Conservation (phyloP, 2,888 invertebrate genomes). For the Plagiodera versicolora region DNA sequence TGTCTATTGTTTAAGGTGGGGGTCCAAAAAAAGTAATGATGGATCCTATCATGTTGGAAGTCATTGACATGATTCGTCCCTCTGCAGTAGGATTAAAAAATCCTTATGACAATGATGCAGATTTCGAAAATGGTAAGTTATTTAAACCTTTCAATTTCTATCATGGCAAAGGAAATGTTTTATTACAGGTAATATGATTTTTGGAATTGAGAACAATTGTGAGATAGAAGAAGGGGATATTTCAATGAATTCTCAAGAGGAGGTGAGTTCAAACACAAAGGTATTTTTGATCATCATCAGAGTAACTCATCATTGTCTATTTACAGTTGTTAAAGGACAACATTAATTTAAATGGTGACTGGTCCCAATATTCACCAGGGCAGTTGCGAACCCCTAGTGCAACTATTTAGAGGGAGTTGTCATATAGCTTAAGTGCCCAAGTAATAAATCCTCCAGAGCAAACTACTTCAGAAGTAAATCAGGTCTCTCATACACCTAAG, state of each 20-base stretch:
- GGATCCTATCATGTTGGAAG: neutral
- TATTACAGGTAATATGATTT: too few species aligned
- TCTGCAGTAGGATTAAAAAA: neutral
- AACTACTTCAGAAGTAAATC: neutral
- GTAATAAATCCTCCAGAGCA: neutral
- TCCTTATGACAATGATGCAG: neutral
- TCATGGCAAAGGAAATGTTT: too few species aligned
- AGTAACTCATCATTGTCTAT: neutral
- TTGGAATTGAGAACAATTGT: too few species aligned
- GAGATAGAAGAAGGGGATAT: too few species aligned
- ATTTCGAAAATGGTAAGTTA: neutral
- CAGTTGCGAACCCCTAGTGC: neutral
- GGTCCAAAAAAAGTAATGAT: neutral
- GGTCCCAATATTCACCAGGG: constrained; percentile 1
- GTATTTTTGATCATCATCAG: too few species aligned
- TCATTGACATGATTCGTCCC: neutral
- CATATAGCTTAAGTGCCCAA: neutral
- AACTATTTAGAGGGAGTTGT: neutral
- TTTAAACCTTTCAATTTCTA: too few species aligned
- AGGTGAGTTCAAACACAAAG: too few species aligned
- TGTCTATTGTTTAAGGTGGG: neutral
- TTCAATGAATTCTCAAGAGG: too few species aligned
- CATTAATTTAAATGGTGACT: neutral
- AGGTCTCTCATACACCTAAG: neutral
- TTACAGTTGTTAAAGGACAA: neutral